Evolutionary conservation across 2,797 vertebrate genomes (phyloP).

Genomic region (Spheniscus humboldti): DNA sequence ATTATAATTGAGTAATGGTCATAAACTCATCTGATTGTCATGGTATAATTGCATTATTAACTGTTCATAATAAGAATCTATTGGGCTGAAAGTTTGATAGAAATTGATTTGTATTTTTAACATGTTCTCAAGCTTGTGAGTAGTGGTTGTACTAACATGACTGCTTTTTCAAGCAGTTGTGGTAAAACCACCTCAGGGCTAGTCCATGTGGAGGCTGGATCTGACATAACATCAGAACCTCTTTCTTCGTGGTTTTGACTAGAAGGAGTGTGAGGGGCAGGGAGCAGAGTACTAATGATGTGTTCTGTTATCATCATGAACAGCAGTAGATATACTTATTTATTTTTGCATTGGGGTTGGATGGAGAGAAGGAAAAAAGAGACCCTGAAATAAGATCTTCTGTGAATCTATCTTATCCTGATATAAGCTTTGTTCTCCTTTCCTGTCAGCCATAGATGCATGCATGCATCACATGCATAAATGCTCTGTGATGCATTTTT

Average conservation of each 20-base stretch:
- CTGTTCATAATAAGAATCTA: background rate
- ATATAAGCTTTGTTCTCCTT: background rate
- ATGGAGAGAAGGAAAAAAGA: background rate
- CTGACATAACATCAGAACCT: background rate
- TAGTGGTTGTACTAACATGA: background rate
- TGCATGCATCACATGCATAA: no score
- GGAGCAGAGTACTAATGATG: background rate
- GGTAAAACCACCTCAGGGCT: background rate
- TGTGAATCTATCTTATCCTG: background rate
- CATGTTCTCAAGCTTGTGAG: background rate
- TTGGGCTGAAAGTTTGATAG: background rate
- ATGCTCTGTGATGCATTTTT: background rate
- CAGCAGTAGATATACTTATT: background rate
- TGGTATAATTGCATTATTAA: background rate
- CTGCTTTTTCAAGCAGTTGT: background rate
- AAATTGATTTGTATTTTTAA: background rate
- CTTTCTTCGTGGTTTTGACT: background rate
- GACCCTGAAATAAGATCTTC: background rate
- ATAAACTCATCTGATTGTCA: background rate
- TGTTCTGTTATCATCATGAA: background rate
- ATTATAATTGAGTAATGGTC: background rate
- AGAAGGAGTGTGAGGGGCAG: background rate
- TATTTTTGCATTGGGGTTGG: background rate
- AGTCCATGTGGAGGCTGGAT: background rate
- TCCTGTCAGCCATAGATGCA: background rate